These are phyloP conservation scores for Drosophila ambigua DNA, from an alignment of 1,140 invertebrate genomes.

Conservation along the genomic window DNA sequence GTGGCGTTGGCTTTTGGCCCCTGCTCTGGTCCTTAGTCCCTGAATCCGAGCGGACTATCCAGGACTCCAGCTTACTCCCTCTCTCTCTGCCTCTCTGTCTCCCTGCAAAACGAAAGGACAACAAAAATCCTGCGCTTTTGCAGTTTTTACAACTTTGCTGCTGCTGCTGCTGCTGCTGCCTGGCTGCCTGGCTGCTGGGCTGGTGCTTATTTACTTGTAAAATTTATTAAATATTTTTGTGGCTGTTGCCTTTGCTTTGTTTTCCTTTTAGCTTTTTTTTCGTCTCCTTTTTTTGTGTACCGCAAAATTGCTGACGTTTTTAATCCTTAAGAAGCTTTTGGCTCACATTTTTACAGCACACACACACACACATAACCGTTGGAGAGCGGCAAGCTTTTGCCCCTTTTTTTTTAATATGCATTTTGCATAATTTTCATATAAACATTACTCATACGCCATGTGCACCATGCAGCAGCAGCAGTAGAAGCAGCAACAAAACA, in stretches of 20 bases:
- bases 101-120: constrained; percentile 19
- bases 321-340: constrained; percentile 81
- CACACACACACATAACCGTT: constrained; percentile 1
- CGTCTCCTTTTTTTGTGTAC: constrained; percentile 33
- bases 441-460: constrained; percentile 81
- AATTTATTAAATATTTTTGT: constrained; percentile 80
- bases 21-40: no score
- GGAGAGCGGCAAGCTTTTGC: constrained; percentile 21
- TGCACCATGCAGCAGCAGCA: constrained; percentile 44
- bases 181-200: constrained; percentile 8
- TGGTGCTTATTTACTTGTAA: constrained; percentile 69
- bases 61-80: no score
- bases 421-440: constrained; percentile 79
- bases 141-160: constrained; percentile 53
- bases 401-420: constrained; percentile 60
- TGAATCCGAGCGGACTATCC: no score
- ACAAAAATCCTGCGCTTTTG: constrained; percentile 39
- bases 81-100: no score
- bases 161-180: neutral
- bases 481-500: no score
- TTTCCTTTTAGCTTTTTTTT: constrained; percentile 12
- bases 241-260: constrained; percentile 46
- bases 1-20: constrained; percentile 23
- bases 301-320: constrained; percentile 76
- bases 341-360: constrained; percentile 70